Evolutionary conservation across 2,113 vertebrate species (phyloP), one percentile per base, ranked within the genome.

Genomic region (Bos taurus): DNA sequence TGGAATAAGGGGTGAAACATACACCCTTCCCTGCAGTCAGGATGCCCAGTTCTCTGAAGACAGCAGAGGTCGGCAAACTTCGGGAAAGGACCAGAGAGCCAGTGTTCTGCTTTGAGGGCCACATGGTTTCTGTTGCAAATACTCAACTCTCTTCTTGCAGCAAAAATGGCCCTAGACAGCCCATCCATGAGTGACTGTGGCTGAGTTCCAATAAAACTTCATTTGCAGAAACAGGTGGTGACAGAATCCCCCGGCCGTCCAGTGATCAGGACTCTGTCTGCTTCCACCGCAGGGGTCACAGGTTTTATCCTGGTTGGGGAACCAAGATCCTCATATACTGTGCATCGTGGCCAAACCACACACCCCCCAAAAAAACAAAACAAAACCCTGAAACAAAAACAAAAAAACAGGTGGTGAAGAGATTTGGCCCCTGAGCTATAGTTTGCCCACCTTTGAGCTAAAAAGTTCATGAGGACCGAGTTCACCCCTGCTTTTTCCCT

Each of bases 151-250:
- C 43, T 40, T 12, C 2, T 13, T 46, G 52, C 23, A 71, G 43
- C 36, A 50, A 9, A 87, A 71, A 43, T 10, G n/a, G 36, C 46
- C 2, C 1, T 2, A 33, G 80, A 54, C 2, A 19, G 28, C 11
- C 56, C 17, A 2, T 40, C 8, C 23, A 30, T 10, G 30, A 21
- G 6, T n/a, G 80, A 12, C 40, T 0, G 0, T 36, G 59, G 26
- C 43, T 50, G 28, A 48, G 33, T 77, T 30, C 74, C 43, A 59
- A 4, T 67, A 92, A 92, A 78, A 67, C 92, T 96, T 98, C 46
- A 95, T 95, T 92, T 92, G 74, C 50, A 83, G 71, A 84, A 88
- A 30, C 59, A 81, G 26, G 5, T 0, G 2, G 54, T 17, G 67
- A 28, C 5, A 30, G n/a, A 33, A 26, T 43, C 25, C 36, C 40